Percentiles rank a stretch among this genome's conserved stretches.
Conservation (phyloP, 2,113 vertebrate species). For the Gambusia holbrooki region DNA sequence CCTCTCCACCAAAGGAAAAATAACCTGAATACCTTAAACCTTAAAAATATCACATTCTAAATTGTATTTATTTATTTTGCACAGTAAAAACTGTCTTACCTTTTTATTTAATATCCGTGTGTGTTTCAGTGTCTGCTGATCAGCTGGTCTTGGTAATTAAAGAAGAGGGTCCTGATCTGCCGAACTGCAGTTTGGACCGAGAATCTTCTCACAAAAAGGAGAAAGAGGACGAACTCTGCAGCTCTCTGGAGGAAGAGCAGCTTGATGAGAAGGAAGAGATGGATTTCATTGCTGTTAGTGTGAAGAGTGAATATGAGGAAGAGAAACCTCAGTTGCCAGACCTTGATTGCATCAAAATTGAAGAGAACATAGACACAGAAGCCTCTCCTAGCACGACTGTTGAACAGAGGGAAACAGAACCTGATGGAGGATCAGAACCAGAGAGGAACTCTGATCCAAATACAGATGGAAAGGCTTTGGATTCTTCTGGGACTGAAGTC, state of each 20-base stretch:
- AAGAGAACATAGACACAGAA: constrained; percentile 3
- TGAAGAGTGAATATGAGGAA: constrained; percentile 26
- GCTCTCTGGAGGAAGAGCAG: constrained; percentile 3
- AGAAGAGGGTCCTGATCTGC: constrained; percentile 6
- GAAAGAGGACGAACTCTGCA: constrained; percentile 26
- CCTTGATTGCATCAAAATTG: constrained; percentile 17
- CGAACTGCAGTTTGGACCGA: constrained; percentile 3
- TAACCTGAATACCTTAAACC: too few relatives aligned
- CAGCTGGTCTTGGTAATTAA: constrained; percentile 19
- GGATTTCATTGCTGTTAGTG: neutral
- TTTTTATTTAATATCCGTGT: neutral
- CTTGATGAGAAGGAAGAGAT: too few relatives aligned
- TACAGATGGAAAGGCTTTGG: neutral
- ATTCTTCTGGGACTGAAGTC: neutral
- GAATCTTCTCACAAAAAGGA: constrained; percentile 22
- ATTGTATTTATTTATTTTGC: neutral
- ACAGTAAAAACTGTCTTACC: too few relatives aligned
- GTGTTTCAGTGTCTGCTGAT: neutral
- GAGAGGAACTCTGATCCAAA: too few relatives aligned
- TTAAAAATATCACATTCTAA: too few relatives aligned
- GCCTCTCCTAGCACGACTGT: neutral
- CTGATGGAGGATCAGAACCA: constrained; percentile 5
- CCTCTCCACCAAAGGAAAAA: too few relatives aligned
- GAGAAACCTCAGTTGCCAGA: constrained; percentile 14
- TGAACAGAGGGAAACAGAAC: neutral